A percentile compares a stretch with the other conserved stretches of the same genome.
These are phyloP conservation scores for Chelonia mydas DNA, from an alignment of 2,797 vertebrate species.

Conservation along the genomic window DNA sequence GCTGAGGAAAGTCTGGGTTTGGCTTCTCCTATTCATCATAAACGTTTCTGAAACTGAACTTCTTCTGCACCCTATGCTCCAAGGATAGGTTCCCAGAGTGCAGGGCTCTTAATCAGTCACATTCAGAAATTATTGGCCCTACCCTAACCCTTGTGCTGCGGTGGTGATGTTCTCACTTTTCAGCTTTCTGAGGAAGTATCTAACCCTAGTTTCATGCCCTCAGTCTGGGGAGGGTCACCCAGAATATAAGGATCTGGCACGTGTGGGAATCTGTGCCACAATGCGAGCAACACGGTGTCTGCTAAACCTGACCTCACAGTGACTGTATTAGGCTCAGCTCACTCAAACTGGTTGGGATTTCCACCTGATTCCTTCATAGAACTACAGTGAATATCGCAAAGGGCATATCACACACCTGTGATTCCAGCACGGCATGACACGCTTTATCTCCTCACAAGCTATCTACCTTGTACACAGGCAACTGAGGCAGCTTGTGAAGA, in stretches of 20 bases:
- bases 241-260: not conserved
- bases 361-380: not conserved
- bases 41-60: not conserved
- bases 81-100: not conserved
- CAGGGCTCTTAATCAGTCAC: not conserved
- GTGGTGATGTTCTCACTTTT: not conserved
- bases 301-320: not conserved
- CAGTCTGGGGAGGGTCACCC: not conserved
- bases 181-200: not conserved
- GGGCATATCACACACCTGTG: not conserved
- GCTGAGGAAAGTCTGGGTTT: not conserved
- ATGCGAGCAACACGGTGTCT: not conserved
- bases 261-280: not conserved
- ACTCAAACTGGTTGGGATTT: not conserved
- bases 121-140: not conserved
- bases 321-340: not conserved
- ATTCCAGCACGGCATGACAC: conserved; percentile 8
- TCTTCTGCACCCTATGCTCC: not conserved
- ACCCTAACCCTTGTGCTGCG: not conserved
- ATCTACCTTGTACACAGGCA: not conserved
- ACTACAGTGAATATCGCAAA: not conserved
- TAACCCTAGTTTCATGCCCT: not conserved
- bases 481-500: conserved; percentile 7
- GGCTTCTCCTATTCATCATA: not conserved
- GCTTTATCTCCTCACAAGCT: conserved; percentile 24